Percentiles rank a stretch among this genome's conserved stretches.
Conservation (phyloP, 2,113 vertebrate genomes). For the Uria aalge region DNA sequence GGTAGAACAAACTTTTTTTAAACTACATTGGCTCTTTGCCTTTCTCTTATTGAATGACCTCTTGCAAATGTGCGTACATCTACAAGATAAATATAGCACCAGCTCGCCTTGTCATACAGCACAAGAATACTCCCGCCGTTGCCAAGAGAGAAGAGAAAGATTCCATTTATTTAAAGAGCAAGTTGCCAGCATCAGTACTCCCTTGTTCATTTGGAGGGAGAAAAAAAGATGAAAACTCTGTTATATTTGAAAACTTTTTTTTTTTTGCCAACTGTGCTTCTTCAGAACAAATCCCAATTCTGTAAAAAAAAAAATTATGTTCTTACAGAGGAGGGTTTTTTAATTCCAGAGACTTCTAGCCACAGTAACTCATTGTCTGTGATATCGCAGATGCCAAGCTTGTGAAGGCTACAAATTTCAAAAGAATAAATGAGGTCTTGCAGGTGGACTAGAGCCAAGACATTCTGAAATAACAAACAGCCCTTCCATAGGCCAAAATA, state of each 20-base stretch:
- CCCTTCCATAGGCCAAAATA: slow-evolving; percentile 17
- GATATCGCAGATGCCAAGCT: slow-evolving; percentile 28
- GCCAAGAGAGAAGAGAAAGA: slow-evolving; percentile 67
- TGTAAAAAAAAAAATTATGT: background rate
- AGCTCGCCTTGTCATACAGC: slow-evolving; percentile 55
- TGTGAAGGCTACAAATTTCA: slow-evolving; percentile 34
- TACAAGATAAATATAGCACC: slow-evolving; percentile 68
- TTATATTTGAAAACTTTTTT: slow-evolving; percentile 10
- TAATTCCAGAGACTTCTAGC: slow-evolving; percentile 13
- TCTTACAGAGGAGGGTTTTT: background rate
- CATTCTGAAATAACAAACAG: slow-evolving; percentile 41
- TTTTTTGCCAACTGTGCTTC: slow-evolving; percentile 1
- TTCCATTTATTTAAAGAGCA: slow-evolving; percentile 64
- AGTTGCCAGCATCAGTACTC: background rate
- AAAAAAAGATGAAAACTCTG: background rate
- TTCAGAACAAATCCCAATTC: slow-evolving; percentile 24
- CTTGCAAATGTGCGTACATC: slow-evolving; percentile 45
- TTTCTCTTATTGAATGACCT: slow-evolving; percentile 34
- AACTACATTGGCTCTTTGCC: slow-evolving; percentile 47
- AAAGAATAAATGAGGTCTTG: slow-evolving; percentile 63
- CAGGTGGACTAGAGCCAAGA: slow-evolving; percentile 30
- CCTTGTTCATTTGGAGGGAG: background rate
- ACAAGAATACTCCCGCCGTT: slow-evolving; percentile 58
- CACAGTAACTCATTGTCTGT: slow-evolving; percentile 61
- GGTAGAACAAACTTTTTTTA: slow-evolving; percentile 46